phyloP scores from a whole-genome alignment of 2,113 vertebrate species.

The Cyprinodon brontotheroides region DNA sequence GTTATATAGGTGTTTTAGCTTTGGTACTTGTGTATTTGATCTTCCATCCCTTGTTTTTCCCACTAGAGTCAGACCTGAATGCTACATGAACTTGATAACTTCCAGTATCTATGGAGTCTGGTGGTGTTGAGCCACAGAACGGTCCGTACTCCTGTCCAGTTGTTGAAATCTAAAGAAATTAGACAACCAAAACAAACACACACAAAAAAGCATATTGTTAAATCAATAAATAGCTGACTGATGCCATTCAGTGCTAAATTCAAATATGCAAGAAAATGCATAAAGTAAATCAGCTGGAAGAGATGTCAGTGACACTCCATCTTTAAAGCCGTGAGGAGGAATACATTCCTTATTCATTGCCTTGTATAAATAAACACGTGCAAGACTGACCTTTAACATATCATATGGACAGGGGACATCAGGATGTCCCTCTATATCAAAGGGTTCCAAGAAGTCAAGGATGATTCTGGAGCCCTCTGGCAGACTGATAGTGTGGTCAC shows the following conservation, averaged over 20 bases:
- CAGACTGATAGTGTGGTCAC: conserved; percentile 77
- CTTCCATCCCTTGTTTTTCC: conserved; percentile 84
- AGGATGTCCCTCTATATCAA: conserved; percentile 82
- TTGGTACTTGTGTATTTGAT: conserved; percentile 79
- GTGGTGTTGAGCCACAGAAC: conserved; percentile 79
- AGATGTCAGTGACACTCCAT: conserved; percentile 40
- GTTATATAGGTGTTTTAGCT: conserved; percentile 7
- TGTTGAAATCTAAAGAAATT: conserved; percentile 75
- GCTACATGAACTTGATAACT: conserved; percentile 73
- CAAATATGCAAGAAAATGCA: conserved; percentile 51
- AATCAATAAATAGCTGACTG: conserved; percentile 38
- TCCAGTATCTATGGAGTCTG: conserved; percentile 77
- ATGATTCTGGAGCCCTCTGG: conserved; percentile 79
- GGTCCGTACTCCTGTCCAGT: conserved; percentile 73
- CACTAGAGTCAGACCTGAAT: conserved; percentile 77
- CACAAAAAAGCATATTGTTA: conserved; percentile 4
- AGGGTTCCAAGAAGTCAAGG: conserved; percentile 82
- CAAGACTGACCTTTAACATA: conserved; percentile 78
- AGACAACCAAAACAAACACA: conserved; percentile 7
- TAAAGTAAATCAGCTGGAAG: conserved; percentile 53
- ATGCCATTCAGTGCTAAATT: conserved; percentile 4
- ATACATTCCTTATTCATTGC: conserved; percentile 75
- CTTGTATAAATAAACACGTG: conserved; percentile 27
- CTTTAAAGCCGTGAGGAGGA: conserved; percentile 73
- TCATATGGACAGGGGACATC: conserved; percentile 80